Conservation (phyloP, 1,140 invertebrate genomes). For the Drosophila pseudoobscura region DNA sequence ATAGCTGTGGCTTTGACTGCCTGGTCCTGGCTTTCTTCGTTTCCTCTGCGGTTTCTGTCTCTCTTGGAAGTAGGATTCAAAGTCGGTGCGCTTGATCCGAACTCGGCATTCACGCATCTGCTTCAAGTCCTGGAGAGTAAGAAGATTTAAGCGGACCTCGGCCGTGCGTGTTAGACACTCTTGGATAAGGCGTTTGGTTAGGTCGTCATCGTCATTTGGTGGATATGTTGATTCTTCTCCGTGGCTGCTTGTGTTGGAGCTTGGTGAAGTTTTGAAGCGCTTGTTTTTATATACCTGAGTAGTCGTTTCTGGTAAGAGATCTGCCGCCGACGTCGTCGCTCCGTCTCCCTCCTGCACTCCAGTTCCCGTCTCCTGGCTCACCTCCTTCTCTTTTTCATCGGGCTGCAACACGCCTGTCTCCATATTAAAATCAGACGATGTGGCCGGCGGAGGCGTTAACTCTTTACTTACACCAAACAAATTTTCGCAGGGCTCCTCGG, state of each 20-base stretch:
- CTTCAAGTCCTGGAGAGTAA: conserved; percentile 48
- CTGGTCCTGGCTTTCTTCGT: neutral
- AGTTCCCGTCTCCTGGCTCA: neutral
- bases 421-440: conserved; percentile 39
- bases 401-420: conserved; percentile 54
- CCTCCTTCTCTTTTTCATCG: neutral
- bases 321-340: no score
- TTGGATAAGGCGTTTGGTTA: conserved; percentile 22
- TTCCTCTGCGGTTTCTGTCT: neutral
- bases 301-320: no score
- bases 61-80: conserved; percentile 31
- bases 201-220: neutral
- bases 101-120: conserved; percentile 50
- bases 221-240: neutral
- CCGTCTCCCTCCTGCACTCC: no score
- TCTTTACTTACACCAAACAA: conserved; percentile 52
- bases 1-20: conserved; percentile 5
- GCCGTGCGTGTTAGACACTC: conserved; percentile 45
- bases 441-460: conserved; percentile 25
- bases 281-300: no score
- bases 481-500: conserved; percentile 29
- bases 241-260: neutral
- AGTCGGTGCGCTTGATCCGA: conserved; percentile 53
- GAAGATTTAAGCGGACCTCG: conserved; percentile 30
- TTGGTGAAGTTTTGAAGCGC: neutral